Base-by-base conservation (phyloP, 2,797 vertebrate species). In the Eremophila alpestris region DNA sequence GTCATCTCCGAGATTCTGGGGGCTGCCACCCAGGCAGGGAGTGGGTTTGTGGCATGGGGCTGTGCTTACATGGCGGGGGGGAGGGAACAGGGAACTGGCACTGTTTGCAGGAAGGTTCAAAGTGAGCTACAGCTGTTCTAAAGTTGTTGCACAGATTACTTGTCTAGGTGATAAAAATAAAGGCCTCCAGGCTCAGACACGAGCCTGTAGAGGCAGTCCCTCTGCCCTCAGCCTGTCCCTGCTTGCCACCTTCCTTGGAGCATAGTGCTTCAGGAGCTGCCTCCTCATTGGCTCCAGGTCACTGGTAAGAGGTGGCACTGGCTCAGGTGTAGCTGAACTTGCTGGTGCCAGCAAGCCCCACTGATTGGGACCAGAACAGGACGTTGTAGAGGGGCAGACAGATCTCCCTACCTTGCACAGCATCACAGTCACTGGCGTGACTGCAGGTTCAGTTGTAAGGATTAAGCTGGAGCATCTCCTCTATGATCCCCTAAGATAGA, bases 201-300 rank as follows among this genome's bases (percentile, higher is more conserved):
- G 1, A 24, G 22, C 40, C 52, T 73, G 27, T 15, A 43, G 64
- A 55, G 60, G 65, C 52, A 45, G 32, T 54, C 27, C 6, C 4
- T 45, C 46, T 52, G 60, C 34, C 34, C 20, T 60, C 23, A 30
- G 34, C 67, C 52, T 38, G 81, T 24, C 59, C 23, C 23, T 3
- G 3, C 68, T 67, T 5, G 3, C 58, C 1, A 3, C 9, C 16
- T 63, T 45, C 27, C 24, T 43, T 1, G 2, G 63, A 48, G 27
- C 0, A 1, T 1, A 46, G 52, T 14, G 9, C 45, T 80, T 62
- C 64, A 49, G 55, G 32, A 82, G 10, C 46, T 63, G 55, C 36
- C 34, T 70, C 17, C 43, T 81, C 55, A 3, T 36, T 2, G 0
- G 20, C 36, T 80, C 41, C 24, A 1, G 0, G 13, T 17, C 0